Conservation (phyloP, 2,113 vertebrate genomes). For the Saccopteryx leptura region DNA sequence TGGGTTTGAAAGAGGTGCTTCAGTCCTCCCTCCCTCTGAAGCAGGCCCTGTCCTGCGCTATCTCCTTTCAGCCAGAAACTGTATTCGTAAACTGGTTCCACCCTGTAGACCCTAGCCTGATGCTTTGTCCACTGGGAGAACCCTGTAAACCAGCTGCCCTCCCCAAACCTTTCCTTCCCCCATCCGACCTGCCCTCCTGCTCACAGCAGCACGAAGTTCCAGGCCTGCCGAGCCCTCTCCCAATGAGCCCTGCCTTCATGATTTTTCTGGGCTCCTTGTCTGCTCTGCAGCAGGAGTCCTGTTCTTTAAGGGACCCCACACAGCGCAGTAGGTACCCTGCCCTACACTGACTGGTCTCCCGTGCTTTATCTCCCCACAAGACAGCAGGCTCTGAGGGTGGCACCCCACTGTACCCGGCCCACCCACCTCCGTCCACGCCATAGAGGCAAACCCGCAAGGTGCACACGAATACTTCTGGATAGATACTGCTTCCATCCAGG, state of each 20-base stretch:
- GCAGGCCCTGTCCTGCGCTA: neutral
- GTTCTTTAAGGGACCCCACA: neutral
- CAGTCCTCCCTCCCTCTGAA: neutral
- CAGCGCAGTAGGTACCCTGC: neutral
- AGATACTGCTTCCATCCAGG: neutral
- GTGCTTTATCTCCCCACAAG: constrained; percentile 10
- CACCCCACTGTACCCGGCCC: neutral
- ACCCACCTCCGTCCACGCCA: neutral
- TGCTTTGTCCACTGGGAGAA: neutral
- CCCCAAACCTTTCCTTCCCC: neutral
- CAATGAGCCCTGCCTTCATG: neutral
- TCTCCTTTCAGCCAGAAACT: neutral
- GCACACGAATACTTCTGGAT: neutral
- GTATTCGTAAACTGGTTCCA: neutral
- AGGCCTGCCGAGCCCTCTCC: neutral
- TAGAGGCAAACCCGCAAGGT: neutral
- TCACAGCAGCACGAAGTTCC: neutral
- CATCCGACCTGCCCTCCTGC: neutral
- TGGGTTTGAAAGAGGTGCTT: constrained; percentile 39
- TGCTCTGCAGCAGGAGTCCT: neutral
- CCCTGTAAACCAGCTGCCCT: neutral
- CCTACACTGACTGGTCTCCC: neutral
- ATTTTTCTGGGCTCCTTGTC: neutral
- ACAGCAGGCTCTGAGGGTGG: neutral
- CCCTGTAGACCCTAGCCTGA: neutral